These are phyloP conservation scores for Enteromius anoplus DNA, from an alignment of 2,797 vertebrate species.

Conservation along the genomic window DNA sequence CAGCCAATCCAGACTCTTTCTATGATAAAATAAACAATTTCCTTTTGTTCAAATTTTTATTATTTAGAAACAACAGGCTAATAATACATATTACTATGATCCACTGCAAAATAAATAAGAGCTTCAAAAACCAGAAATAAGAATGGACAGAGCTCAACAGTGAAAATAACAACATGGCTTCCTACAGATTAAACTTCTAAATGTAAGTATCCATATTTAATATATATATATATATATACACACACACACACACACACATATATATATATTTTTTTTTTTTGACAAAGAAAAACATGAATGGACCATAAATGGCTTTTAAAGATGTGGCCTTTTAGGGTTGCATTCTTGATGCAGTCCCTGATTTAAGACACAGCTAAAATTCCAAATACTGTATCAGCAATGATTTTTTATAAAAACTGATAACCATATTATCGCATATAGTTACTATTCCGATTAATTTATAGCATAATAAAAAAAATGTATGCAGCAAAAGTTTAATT, in stretches of 20 bases:
- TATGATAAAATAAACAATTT: constrained; percentile 1
- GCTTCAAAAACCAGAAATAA: background rate
- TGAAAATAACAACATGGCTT: constrained; percentile 33
- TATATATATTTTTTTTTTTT: too few relatives aligned
- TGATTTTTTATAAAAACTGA: background rate
- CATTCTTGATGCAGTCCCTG: background rate
- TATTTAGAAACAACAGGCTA: constrained; percentile 8
- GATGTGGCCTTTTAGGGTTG: background rate
- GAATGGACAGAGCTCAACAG: constrained; percentile 25
- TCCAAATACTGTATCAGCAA: background rate
- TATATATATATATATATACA: too few relatives aligned
- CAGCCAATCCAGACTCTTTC: background rate
- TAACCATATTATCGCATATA: background rate
- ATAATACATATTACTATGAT: background rate
- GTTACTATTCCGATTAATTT: background rate
- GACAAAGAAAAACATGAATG: background rate
- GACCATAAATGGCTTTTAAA: background rate
- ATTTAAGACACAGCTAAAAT: background rate
- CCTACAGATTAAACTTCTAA: constrained; percentile 5
- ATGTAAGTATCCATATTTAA: too few relatives aligned
- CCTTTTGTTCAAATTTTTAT: background rate
- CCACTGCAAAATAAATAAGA: background rate
- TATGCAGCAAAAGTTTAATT: background rate
- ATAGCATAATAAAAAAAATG: background rate
- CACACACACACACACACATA: too few relatives aligned